Conservation (phyloP, 2,888 invertebrate genomes). For the Apodemia mormo region DNA sequence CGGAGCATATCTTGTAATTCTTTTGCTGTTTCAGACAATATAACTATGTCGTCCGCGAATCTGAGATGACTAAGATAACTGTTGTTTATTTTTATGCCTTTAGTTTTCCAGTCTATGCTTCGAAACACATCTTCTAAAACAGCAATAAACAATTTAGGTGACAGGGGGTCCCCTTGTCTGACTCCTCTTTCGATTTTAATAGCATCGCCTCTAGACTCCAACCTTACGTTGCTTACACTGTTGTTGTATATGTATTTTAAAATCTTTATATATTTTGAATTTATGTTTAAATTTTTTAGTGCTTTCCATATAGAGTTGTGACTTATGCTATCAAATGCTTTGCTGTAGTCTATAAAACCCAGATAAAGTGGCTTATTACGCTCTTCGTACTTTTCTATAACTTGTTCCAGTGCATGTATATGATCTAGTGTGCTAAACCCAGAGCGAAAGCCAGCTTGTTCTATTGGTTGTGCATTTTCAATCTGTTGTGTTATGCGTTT, state of each 20-base stretch:
- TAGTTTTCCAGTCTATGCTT: not conserved
- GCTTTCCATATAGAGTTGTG: too few relatives aligned
- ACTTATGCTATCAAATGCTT: too few relatives aligned
- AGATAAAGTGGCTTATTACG: not conserved
- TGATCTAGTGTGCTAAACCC: not conserved
- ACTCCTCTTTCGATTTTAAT: too few relatives aligned
- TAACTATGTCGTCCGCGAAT: slow-evolving; percentile 31
- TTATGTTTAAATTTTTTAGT: not conserved
- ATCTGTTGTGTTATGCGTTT: slow-evolving; percentile 5
- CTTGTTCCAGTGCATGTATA: not conserved
- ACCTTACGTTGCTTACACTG: not conserved
- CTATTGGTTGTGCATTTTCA: not conserved
- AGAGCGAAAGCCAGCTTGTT: too few relatives aligned
- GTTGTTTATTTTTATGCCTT: too few relatives aligned
- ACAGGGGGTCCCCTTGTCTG: not conserved
- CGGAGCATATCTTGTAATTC: too few relatives aligned
- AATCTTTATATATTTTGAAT: not conserved
- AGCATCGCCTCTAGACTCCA: too few relatives aligned
- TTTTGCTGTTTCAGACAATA: slow-evolving; percentile 23
- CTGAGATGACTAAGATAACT: slow-evolving; percentile 26
- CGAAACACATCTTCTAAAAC: not conserved
- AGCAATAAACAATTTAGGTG: too few relatives aligned
- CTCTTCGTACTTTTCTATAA: slow-evolving; percentile 1
- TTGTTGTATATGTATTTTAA: not conserved
- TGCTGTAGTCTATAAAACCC: too few relatives aligned